phyloP scores from a whole-genome alignment of 2,888 invertebrate genomes.

The Apomyelois bistriatella region DNA sequence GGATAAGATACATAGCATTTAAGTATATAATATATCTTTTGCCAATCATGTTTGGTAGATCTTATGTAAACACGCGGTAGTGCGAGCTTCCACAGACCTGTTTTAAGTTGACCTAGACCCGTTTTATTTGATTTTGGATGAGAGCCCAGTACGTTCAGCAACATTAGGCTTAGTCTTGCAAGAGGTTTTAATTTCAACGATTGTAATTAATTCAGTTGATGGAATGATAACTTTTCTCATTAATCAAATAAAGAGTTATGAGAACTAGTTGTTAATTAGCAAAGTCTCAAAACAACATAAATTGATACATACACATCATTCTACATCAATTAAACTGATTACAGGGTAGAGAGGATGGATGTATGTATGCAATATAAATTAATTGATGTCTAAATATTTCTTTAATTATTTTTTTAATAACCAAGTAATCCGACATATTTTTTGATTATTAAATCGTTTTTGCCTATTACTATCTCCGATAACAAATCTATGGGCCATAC shows the following conservation, averaged over 20 bases:
- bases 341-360: too few relatives aligned
- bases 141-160: slow-evolving; percentile 51
- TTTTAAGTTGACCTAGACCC: slow-evolving; percentile 56
- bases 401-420: too few relatives aligned
- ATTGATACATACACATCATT: neutral
- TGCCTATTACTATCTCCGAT: too few relatives aligned
- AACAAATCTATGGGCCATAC: too few relatives aligned
- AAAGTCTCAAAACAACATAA: neutral
- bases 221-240: neutral
- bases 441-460: too few relatives aligned
- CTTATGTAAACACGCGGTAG: slow-evolving; percentile 20
- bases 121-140: slow-evolving; percentile 56
- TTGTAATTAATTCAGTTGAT: slow-evolving; percentile 21
- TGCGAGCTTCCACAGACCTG: slow-evolving; percentile 23
- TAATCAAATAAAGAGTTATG: neutral
- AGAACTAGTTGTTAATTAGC: neutral
- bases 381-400: too few relatives aligned
- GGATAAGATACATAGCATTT: slow-evolving; percentile 29
- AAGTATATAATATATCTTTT: slow-evolving; percentile 1
- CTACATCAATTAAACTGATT: too few relatives aligned
- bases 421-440: too few relatives aligned
- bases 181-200: slow-evolving; percentile 33
- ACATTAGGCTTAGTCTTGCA: slow-evolving; percentile 43
- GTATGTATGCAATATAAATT: too few relatives aligned
- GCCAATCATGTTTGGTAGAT: slow-evolving; percentile 6